Evolutionary conservation across 1,140 invertebrate species (phyloP), one percentile per base, ranked within the genome.

Genomic region (Drosophila tropicalis): DNA sequence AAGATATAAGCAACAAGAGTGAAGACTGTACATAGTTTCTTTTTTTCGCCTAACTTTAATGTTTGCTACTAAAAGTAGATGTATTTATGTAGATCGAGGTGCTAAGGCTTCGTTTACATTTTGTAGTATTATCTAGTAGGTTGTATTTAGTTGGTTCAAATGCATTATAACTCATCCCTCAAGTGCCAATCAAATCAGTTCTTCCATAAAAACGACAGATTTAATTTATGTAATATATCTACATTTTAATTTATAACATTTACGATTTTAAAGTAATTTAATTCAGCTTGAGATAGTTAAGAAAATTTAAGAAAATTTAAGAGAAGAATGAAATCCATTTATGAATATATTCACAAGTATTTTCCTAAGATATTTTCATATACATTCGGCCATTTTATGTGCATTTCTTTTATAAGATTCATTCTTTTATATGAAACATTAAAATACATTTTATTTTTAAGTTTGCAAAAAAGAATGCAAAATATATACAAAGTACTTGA

Each of bases 101-200:
- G 65, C 65, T 67, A 32, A 19, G 56, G 44, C 44, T 58, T 39
- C 32, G 34, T 22, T 1, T 17, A 54, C 25, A 15, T 72, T 47
- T 63, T 69, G 47, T 84, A 83, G 77, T 79, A 83, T 84, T 84
- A 68, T 69, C 63, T 47, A 66, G 29, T 56, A 39, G 51, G 34
- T 67, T 63, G 62, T 87, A 83, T 76, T 75, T 79, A 83, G 79
- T 83, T 87, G 70, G 55, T 70, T 68, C 67, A 61, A 76, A 61
- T 47, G 57, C 74, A 64, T 51, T 12, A 51, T 29, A 29, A 5
- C 1, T 22, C 17, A 51, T 55, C 66, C 56, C 67, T 63, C 75
- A 89, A 84, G 84, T 87, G 84, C 84, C 84, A 87, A 87, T 87
- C 76, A 72, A 72, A 67, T 76, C 70, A 79, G 83, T 76, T 86